Conservation (phyloP, 2,888 invertebrate species). For the Dryomyza anilis region DNA sequence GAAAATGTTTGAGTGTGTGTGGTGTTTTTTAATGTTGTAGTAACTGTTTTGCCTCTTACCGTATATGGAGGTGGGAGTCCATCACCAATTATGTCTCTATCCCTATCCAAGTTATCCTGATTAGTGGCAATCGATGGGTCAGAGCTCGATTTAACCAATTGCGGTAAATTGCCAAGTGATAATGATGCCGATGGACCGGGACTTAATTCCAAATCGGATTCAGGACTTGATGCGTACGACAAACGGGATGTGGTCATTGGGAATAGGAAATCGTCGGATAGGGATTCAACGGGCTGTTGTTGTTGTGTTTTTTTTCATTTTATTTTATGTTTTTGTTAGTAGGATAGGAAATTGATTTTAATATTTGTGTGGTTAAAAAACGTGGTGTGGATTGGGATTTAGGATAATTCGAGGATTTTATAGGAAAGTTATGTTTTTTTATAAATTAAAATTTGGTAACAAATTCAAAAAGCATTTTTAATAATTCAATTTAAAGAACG, state of each 20-base stretch:
- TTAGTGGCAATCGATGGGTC: slow-evolving; percentile 95
- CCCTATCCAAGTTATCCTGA: slow-evolving; percentile 79
- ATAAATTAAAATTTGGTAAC: slow-evolving; percentile 23
- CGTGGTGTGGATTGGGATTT: slow-evolving; percentile 23
- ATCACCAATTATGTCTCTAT: slow-evolving; percentile 67
- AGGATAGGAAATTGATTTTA: slow-evolving; percentile 24
- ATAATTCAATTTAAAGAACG: slow-evolving; percentile 21
- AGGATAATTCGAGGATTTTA: too few species aligned
- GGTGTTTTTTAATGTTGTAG: slow-evolving; percentile 27
- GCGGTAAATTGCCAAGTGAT: slow-evolving; percentile 66
- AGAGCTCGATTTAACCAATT: slow-evolving; percentile 82
- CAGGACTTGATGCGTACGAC: slow-evolving; percentile 95
- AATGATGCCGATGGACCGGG: slow-evolving; percentile 70
- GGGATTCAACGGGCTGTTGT: slow-evolving; percentile 89
- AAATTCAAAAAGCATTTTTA: slow-evolving; percentile 26
- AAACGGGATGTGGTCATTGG: slow-evolving; percentile 95
- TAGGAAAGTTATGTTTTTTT: too few species aligned
- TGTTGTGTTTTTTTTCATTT: slow-evolving; percentile 50
- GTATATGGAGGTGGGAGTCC: slow-evolving; percentile 85
- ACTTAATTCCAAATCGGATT: slow-evolving; percentile 91
- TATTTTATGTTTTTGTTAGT: slow-evolving; percentile 33
- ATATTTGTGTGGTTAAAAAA: slow-evolving; percentile 18
- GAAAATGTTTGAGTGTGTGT: slow-evolving; percentile 2
- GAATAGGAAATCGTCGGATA: slow-evolving; percentile 98
- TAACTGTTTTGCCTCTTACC: slow-evolving; percentile 64